These are phyloP conservation scores for Panzeria rudis DNA, from an alignment of 2,888 invertebrate genomes.

Conservation along the genomic window DNA sequence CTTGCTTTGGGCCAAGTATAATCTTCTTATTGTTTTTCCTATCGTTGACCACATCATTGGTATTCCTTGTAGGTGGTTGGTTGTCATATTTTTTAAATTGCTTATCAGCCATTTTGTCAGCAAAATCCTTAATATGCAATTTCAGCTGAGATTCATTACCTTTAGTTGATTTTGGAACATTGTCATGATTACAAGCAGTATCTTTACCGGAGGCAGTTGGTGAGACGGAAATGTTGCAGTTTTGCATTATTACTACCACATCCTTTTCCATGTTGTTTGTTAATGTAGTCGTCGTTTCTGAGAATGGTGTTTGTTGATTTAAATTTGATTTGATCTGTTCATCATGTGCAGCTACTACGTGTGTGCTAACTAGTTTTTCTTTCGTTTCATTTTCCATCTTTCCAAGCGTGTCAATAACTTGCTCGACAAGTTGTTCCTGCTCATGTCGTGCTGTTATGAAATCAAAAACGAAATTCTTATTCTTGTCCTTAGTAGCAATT, in stretches of 20 bases:
- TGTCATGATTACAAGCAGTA: constrained; percentile 56
- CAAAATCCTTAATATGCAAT: constrained; percentile 63
- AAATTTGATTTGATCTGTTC: constrained; percentile 66
- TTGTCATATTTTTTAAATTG: constrained; percentile 69
- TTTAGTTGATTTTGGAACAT: constrained; percentile 33
- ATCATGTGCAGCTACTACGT: constrained; percentile 49
- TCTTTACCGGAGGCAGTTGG: constrained; percentile 44
- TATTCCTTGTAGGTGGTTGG: constrained; percentile 30
- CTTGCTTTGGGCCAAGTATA: constrained; percentile 24
- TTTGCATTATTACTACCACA: constrained; percentile 52
- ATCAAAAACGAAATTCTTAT: constrained; percentile 65
- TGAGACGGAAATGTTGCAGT: constrained; percentile 61
- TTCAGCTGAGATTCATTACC: constrained; percentile 62
- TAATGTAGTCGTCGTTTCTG: constrained; percentile 39
- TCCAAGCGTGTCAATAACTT: constrained; percentile 72
- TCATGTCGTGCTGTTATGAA: constrained; percentile 68
- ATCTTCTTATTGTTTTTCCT: constrained; percentile 15
- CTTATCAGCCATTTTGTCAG: constrained; percentile 64
- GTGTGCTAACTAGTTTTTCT: constrained; percentile 53
- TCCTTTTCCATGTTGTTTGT: constrained; percentile 57
- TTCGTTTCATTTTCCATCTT: constrained; percentile 47
- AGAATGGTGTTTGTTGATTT: constrained; percentile 54
- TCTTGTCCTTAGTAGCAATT: constrained; percentile 37
- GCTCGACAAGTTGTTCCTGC: constrained; percentile 72
- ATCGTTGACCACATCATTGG: constrained; percentile 50